phyloP scores from a whole-genome alignment of 1,140 invertebrate genomes.

The Drosophila grimshawi region DNA sequence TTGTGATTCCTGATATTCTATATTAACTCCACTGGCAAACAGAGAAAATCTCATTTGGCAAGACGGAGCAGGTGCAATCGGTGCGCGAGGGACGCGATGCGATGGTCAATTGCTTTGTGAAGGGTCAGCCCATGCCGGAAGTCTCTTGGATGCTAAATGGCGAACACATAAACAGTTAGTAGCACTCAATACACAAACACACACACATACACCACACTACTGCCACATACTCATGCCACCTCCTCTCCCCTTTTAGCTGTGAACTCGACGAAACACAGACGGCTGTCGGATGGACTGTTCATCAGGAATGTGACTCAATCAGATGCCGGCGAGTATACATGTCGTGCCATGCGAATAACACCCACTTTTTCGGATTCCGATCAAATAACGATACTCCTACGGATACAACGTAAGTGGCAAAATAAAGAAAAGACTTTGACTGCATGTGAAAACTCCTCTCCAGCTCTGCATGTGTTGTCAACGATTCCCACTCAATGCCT shows the following conservation, averaged over 20 bases:
- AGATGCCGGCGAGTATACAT: constrained; percentile 86
- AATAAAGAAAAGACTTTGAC: not conserved
- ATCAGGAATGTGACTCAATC: constrained; percentile 85
- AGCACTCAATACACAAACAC: not conserved
- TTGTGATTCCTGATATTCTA: not conserved
- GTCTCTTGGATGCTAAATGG: constrained; percentile 85
- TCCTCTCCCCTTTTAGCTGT: constrained; percentile 45
- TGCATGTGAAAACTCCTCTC: not conserved
- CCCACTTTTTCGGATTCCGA: constrained; percentile 84
- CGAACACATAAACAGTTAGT: constrained; percentile 83
- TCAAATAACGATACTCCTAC: constrained; percentile 85
- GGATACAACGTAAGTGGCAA: constrained; percentile 85
- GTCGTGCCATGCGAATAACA: constrained; percentile 85
- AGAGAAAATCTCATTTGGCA: constrained; percentile 85
- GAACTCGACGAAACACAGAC: constrained; percentile 82
- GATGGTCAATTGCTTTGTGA: constrained; percentile 85
- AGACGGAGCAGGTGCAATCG: constrained; percentile 84
- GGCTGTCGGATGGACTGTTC: constrained; percentile 84
- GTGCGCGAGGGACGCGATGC: constrained; percentile 85
- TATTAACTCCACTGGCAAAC: constrained; percentile 38
- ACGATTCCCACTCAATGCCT: not conserved
- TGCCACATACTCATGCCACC: no score
- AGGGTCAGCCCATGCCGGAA: constrained; percentile 85
- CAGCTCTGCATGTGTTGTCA: not conserved
- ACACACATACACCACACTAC: not conserved